Percentiles rank a stretch among this genome's conserved stretches.
Evolutionary conservation across 2,888 invertebrate genomes (phyloP).

Genomic region (Andrena bucephala): DNA sequence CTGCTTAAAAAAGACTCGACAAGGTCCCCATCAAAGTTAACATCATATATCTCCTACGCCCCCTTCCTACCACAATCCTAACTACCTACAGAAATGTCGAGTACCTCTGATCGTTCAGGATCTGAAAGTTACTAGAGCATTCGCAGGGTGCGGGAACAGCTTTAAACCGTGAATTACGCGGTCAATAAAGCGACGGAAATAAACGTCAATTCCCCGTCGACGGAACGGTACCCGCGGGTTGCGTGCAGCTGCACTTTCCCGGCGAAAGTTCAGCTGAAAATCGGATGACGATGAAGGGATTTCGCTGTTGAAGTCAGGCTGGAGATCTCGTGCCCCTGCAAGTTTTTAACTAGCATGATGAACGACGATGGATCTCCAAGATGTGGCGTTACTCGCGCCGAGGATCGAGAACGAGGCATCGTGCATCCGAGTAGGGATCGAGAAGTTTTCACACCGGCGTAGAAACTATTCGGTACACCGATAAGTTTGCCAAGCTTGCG

Average conservation of each 20-base stretch:
- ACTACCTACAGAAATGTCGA: neutral
- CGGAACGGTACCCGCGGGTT: neutral
- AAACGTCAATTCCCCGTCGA: neutral
- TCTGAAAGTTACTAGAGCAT: neutral
- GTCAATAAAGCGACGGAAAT: slow-evolving; percentile 12
- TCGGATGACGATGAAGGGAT: neutral
- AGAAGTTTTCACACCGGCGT: neutral
- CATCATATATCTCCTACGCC: neutral
- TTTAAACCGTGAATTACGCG: slow-evolving; percentile 9
- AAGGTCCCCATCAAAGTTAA: too few species aligned
- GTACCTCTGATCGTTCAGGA: neutral
- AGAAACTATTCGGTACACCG: neutral
- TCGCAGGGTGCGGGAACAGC: neutral
- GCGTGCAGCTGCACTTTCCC: neutral
- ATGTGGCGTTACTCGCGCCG: too few species aligned
- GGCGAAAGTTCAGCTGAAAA: slow-evolving; percentile 1
- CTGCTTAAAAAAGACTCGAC: too few species aligned
- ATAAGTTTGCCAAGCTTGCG: slow-evolving; percentile 1
- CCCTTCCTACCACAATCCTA: too few species aligned
- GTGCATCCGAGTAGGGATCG: neutral
- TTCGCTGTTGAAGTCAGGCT: neutral
- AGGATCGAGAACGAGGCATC: slow-evolving; percentile 12
- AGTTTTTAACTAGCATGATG: slow-evolving; percentile 20
- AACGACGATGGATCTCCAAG: slow-evolving; percentile 11
- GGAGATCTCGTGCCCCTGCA: neutral